Evolutionary conservation across 1,140 invertebrate species (phyloP), one percentile per base, ranked within the genome.

Genomic region (Idris sp.): DNA sequence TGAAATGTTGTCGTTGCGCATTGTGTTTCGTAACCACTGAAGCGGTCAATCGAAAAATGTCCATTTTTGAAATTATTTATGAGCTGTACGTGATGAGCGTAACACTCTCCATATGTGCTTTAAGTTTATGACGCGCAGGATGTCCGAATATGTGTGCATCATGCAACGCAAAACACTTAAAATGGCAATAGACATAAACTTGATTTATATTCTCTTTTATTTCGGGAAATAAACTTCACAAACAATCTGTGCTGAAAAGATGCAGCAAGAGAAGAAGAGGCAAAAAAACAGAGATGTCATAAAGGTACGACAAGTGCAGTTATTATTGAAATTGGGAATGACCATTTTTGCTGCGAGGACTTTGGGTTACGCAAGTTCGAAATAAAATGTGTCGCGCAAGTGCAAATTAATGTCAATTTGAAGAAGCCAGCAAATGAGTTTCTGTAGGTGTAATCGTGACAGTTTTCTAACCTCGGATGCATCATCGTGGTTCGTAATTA

Each of bases 401-500:
- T 6, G 35, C 59, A 19, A 28, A 44, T 53, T 18, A 19, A 35
- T 16, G 13, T 8, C 38, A 30, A 53, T 44, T 64, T 64, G 1
- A 43, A n/a, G 22, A 51, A 64, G 18, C 35, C 4, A 30, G 18
- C 26, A 36, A 67, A 67, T 67, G 31, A 43, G 53, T 51, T 51
- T 58, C 51, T 26, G 64, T 68, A 68, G 64, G 64, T 35, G 65
- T 30, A 53, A 59, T 69, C 65, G 65, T 41, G 65, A 59, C 30
- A 14, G 7, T 49, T 31, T 36, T 58, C 44, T 10, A 44, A 28
- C 22, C 53, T 44, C 30, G 38, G 38, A 53, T n/a, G 44, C 46
- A 58, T 58, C 65, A 51, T 11, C 33, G 65, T 22, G 13, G 8
- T 26, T 22, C n/a, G 35, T 19, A 53, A 59, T 59, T 68, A 54